Percentiles rank a stretch among this genome's conserved stretches.
Evolutionary conservation across 1,140 invertebrate species (phyloP).

Genomic region (Bacillus rossius): DNA sequence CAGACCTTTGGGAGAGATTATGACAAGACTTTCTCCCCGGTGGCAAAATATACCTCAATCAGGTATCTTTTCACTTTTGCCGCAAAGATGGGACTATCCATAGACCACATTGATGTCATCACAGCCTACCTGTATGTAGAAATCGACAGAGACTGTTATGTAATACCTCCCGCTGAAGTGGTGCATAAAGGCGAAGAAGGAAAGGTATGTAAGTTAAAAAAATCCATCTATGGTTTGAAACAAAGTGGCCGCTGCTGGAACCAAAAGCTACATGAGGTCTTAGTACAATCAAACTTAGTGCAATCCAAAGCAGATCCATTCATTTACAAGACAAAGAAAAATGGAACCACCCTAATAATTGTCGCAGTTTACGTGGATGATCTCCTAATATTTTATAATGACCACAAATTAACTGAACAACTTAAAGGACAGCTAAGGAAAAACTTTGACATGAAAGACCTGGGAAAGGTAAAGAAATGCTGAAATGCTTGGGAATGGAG

Average conservation of each 20-base stretch:
- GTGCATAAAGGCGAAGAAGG: slow-evolving; percentile 5
- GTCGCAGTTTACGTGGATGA: neutral
- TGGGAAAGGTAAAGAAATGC: too few relatives aligned
- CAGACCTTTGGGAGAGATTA: slow-evolving; percentile 29
- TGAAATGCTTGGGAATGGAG: neutral
- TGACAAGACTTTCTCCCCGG: slow-evolving; percentile 25
- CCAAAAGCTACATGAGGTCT: too few relatives aligned
- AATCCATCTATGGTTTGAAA: slow-evolving; percentile 14
- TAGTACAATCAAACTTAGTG: slow-evolving; percentile 10
- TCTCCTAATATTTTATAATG: neutral
- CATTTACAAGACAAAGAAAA: neutral
- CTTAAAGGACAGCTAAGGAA: neutral
- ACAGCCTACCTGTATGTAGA: slow-evolving; percentile 40
- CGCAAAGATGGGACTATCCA: slow-evolving; percentile 29
- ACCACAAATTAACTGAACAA: neutral
- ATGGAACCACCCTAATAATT: neutral
- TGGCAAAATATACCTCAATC: slow-evolving; percentile 30
- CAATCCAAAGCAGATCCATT: slow-evolving; percentile 6
- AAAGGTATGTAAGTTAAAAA: slow-evolving; percentile 20
- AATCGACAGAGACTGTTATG: slow-evolving; percentile 39
- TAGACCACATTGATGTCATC: slow-evolving; percentile 35
- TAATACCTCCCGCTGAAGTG: slow-evolving; percentile 37
- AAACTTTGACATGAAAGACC: neutral
- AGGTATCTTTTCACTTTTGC: slow-evolving; percentile 37
- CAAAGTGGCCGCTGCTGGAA: too few relatives aligned